Evolutionary conservation across 2,888 invertebrate species (phyloP), one percentile per base, ranked within the genome.

Genomic region (Athetis lepigone): DNA sequence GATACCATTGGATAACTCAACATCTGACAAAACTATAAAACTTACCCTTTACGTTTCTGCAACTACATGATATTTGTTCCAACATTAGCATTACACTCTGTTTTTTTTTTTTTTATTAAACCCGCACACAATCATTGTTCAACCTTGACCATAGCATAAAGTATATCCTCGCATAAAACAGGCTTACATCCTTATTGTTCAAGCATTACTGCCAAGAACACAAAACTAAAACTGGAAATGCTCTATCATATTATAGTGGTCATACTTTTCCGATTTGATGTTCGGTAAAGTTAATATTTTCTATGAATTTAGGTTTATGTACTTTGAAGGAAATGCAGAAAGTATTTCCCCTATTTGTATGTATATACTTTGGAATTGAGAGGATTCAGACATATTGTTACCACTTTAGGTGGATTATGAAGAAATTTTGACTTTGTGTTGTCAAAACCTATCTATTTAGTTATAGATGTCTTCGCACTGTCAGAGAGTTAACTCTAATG

Each of bases 131-230:
- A 45, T 54, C 42, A 43, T 29, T 19, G 2, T 0, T 1, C 19
- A 54, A 7, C 75, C 78, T 74, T 74, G 78, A 68, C 78, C 67
- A 58, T 60, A 49, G 21, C 11, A 50, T 66, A 77, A 43, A 21
- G 36, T 57, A 57, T 47, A 16, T 54, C 21, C 52, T 52, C 13
- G 19, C 18, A 66, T 52, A 58, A 71, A 72, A 47, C 11, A 19
- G 11, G 21, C 66, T 58, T 50, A 71, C 21, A 56, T 72, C 55
- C 66, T 72, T 77, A 43, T 51, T 65, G 19, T 29, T 29, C 16
- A 72, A 52, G n/a, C 54, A 36, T 54, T 64, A 25, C 55, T 59
- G 73, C 58, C 77, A 77, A 77, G 8, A 25, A 56, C 58, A 64
- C 7, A 72, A 4, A 25, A 29, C 7, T 23, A n/a, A 16, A 39